phyloP scores from a whole-genome alignment of 2,797 vertebrate species.

The Petrocephalus sullivani region DNA sequence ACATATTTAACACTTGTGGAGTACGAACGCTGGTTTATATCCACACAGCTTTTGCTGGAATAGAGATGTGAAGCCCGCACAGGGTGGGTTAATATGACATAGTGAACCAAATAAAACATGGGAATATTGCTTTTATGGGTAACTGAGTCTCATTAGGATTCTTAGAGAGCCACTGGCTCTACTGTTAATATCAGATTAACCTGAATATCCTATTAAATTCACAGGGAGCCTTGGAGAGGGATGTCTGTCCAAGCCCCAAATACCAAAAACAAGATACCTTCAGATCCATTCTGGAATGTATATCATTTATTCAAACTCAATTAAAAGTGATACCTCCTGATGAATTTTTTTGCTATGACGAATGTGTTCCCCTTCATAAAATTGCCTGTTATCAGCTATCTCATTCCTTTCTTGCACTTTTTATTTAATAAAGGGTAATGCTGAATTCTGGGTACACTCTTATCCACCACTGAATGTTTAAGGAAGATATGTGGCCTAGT shows the following conservation, averaged over 20 bases:
- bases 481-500: not conserved
- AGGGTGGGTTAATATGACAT: not conserved
- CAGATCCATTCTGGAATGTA: constrained; percentile 25
- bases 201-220: not conserved
- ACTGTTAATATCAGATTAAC: constrained; percentile 3
- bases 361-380: constrained; percentile 20
- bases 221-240: not conserved
- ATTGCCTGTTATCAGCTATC: constrained; percentile 22
- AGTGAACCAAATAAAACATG: not conserved
- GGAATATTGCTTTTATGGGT: constrained; percentile 1
- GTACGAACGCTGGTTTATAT: not conserved
- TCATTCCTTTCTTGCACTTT: constrained; percentile 26
- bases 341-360: constrained; percentile 30
- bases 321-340: constrained; percentile 30
- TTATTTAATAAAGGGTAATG: constrained; percentile 13
- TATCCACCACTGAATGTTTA: not conserved
- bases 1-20: not conserved
- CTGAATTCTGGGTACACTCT: not conserved
- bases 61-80: not conserved
- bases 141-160: not conserved
- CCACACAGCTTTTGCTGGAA: not conserved
- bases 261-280: constrained; percentile 21
- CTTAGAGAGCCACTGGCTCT: not conserved
- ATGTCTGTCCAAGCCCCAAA: not conserved
- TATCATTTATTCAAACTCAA: constrained; percentile 30